Conservation (phyloP, 2,113 vertebrate species). For the Burhinus oedicnemus region DNA sequence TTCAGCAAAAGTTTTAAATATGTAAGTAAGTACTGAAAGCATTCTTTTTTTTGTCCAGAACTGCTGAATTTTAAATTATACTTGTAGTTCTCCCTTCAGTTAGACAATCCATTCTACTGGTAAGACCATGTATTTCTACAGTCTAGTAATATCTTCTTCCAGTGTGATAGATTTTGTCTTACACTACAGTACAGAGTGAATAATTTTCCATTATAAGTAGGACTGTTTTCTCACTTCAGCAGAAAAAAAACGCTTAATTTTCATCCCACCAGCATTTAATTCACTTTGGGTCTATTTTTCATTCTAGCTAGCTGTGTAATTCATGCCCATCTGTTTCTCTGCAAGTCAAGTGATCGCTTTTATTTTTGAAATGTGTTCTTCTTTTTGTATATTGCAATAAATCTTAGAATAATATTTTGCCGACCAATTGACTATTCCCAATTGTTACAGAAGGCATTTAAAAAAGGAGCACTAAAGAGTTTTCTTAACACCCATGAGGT, state of each 20-base stretch:
- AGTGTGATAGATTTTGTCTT: slow-evolving; percentile 43
- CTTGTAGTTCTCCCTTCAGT: not conserved
- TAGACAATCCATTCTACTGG: not conserved
- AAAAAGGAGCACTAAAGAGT: not conserved
- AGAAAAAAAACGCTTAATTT: slow-evolving; percentile 1
- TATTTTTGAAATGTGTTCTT: slow-evolving; percentile 49
- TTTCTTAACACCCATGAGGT: not conserved
- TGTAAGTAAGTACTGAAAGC: not conserved
- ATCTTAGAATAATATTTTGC: slow-evolving; percentile 35
- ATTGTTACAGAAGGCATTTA: not conserved
- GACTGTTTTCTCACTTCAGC: slow-evolving; percentile 49
- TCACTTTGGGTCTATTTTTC: slow-evolving; percentile 37
- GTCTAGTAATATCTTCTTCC: slow-evolving; percentile 7
- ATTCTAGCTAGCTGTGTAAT: slow-evolving; percentile 48
- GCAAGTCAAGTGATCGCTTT: not conserved
- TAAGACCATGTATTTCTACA: not conserved
- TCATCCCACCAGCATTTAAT: slow-evolving; percentile 35
- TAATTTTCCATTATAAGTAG: slow-evolving; percentile 58
- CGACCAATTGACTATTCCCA: not conserved
- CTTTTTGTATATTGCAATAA: slow-evolving; percentile 4
- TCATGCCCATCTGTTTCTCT: slow-evolving; percentile 61
- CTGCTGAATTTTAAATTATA: not conserved
- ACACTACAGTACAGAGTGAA: slow-evolving; percentile 25
- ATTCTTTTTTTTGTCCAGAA: not conserved
- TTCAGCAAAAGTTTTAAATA: not conserved